phyloP scores from a whole-genome alignment of 2,888 invertebrate species.

The Nomada ruficornis region DNA sequence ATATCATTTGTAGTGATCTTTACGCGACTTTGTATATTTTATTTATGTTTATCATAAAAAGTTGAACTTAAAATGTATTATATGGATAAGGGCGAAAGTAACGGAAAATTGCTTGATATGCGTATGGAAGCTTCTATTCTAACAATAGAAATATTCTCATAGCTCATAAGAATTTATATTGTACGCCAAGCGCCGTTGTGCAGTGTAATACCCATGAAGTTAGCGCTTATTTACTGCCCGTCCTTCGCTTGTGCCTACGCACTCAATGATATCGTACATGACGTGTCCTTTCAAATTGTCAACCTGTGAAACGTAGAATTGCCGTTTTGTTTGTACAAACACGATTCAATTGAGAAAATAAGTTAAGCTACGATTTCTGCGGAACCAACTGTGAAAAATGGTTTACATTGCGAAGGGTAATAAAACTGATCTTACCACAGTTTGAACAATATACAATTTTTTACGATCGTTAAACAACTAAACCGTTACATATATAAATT shows the following conservation, averaged over 20 bases:
- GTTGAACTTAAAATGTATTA: too few species aligned
- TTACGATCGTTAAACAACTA: not conserved
- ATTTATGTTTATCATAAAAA: too few species aligned
- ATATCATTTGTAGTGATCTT: too few species aligned
- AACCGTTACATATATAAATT: not conserved
- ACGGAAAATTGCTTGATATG: too few species aligned
- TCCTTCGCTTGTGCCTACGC: not conserved
- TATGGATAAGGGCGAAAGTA: too few species aligned
- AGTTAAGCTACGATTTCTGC: not conserved
- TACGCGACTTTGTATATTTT: too few species aligned
- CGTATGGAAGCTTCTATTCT: too few species aligned
- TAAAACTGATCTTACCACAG: conserved; percentile 25
- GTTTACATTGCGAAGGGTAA: conserved; percentile 67
- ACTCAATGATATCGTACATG: not conserved
- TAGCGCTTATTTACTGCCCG: not conserved
- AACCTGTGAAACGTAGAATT: not conserved
- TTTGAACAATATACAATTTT: not conserved
- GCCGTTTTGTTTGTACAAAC: conserved; percentile 2
- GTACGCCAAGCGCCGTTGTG: not conserved
- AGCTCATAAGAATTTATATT: not conserved
- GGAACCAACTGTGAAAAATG: conserved; percentile 43
- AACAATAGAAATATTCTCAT: too few species aligned
- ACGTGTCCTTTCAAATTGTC: conserved; percentile 21
- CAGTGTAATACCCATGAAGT: conserved; percentile 1
- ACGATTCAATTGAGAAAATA: not conserved